These are phyloP conservation scores for Holacanthella duospinosa DNA, from an alignment of 2,888 invertebrate genomes.

Conservation along the genomic window DNA sequence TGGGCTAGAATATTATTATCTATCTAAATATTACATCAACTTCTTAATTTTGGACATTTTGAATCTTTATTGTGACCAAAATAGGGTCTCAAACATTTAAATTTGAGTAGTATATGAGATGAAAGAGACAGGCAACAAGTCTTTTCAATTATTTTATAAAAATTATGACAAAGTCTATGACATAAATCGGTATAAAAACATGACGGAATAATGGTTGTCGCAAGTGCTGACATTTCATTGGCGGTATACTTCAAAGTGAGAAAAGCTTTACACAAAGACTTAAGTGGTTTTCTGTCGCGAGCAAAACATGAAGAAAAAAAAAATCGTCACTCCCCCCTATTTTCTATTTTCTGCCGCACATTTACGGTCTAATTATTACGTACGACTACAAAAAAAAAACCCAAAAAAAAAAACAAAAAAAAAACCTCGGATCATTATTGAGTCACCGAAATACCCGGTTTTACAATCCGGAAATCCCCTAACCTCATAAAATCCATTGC, in stretches of 20 bases:
- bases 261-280: not conserved
- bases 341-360: not conserved
- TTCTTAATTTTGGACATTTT: no score
- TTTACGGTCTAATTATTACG: not conserved
- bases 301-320: not conserved
- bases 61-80: no score
- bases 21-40: no score
- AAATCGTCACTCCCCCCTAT: not conserved
- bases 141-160: conserved; percentile 14
- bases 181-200: conserved; percentile 6
- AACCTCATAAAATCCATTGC: not conserved
- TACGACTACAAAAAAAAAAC: not conserved
- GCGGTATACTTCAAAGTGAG: not conserved
- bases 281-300: not conserved
- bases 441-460: not conserved
- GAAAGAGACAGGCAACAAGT: conserved; percentile 10
- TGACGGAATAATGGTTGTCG: no score
- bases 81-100: no score
- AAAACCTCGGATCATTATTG: not conserved
- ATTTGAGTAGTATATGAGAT: no score
- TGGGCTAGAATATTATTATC: no score
- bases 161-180: conserved; percentile 8
- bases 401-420: not conserved
- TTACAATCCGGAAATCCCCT: not conserved
- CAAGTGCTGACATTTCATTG: not conserved